phyloP scores from a whole-genome alignment of 2,888 invertebrate genomes.

The Zhuqinia jingwanae region DNA sequence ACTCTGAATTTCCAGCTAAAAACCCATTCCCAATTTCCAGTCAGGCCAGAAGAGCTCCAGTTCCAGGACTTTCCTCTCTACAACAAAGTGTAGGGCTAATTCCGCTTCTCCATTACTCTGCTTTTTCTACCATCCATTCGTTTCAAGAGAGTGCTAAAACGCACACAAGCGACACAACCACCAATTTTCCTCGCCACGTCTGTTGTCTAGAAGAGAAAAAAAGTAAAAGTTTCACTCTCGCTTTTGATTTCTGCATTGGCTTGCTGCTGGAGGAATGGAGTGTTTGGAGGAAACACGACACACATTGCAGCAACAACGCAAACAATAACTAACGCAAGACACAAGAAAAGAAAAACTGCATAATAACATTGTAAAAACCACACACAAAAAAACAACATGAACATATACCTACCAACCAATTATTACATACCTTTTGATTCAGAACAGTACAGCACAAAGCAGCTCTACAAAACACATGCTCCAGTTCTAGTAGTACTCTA shows the following conservation, averaged over 20 bases:
- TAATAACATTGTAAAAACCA: conserved; percentile 15
- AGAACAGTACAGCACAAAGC: not conserved
- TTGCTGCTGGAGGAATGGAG: conserved; percentile 10
- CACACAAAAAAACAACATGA: too few species aligned
- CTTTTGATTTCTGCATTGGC: not conserved
- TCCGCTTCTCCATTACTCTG: too few species aligned
- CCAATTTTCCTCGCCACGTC: conserved; percentile 3
- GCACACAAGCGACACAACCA: conserved; percentile 22
- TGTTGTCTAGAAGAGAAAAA: conserved; percentile 28
- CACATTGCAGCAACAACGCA: not conserved
- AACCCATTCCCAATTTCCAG: not conserved
- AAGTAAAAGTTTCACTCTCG: conserved; percentile 44
- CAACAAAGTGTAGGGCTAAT: not conserved
- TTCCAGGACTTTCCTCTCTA: conserved; percentile 13
- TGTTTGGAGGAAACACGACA: not conserved
- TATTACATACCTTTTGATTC: conserved; percentile 10
- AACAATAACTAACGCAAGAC: too few species aligned
- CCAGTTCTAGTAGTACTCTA: too few species aligned
- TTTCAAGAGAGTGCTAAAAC: not conserved
- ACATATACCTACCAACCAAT: not conserved
- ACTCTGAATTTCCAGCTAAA: not conserved
- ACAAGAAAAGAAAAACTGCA: not conserved
- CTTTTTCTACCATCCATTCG: not conserved
- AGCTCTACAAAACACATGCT: not conserved
- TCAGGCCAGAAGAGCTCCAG: not conserved